Conservation (phyloP, 2,888 invertebrate species). For the Troilus luridus region DNA sequence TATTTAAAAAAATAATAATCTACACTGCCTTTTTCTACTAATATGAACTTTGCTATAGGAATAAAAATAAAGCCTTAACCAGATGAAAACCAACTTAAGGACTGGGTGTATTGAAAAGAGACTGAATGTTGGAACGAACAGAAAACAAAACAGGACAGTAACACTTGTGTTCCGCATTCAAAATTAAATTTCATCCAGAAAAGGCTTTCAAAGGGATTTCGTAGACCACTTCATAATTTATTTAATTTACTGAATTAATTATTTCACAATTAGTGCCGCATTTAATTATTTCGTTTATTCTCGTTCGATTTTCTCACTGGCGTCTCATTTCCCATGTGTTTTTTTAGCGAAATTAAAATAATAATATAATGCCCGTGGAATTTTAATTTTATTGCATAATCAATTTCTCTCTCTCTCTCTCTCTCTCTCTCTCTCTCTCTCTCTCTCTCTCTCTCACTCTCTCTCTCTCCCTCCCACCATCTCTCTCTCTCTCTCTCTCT, state of each 20-base stretch:
- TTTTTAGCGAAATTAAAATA: too few relatives aligned
- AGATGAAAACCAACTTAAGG: neutral
- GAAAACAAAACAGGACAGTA: neutral
- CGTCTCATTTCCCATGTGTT: too few relatives aligned
- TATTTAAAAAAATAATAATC: neutral
- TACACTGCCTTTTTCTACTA: neutral
- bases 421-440: too few relatives aligned
- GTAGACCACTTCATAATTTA: neutral
- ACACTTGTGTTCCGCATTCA: neutral
- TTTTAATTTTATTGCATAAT: too few relatives aligned
- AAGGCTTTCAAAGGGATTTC: neutral
- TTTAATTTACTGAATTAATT: neutral
- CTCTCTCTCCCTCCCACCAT: too few relatives aligned
- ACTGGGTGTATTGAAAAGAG: neutral
- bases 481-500: too few relatives aligned
- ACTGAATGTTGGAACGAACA: neutral
- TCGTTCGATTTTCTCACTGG: too few relatives aligned
- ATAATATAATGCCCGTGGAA: too few relatives aligned
- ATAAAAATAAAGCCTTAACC: neutral
- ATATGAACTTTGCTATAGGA: neutral
- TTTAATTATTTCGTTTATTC: too few relatives aligned
- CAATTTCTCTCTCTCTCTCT: too few relatives aligned
- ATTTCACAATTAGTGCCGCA: neutral
- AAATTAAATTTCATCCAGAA: neutral
- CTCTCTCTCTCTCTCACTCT: too few relatives aligned